Conservation (phyloP, 1,140 invertebrate species). For the Idris sp. region DNA sequence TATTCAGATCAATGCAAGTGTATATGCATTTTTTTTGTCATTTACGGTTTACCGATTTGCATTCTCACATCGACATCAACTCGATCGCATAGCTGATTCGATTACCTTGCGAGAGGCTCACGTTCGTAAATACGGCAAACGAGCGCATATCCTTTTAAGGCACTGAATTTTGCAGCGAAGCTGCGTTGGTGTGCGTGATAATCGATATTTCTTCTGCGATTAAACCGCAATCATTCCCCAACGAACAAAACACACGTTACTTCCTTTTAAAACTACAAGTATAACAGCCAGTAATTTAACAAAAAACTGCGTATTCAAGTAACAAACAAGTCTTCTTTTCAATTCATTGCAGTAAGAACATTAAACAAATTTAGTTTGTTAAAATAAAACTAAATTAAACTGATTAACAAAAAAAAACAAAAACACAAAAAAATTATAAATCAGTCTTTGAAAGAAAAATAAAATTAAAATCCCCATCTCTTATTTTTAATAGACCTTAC, state of each 20-base stretch:
- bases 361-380: too few species aligned
- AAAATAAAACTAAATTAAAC: too few species aligned
- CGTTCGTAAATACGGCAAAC: constrained; percentile 55
- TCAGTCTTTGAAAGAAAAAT: neutral
- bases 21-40: constrained; percentile 8
- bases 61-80: constrained; percentile 22
- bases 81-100: constrained; percentile 55
- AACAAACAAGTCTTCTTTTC: neutral
- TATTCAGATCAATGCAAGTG: neutral
- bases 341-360: constrained; percentile 1
- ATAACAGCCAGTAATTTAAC: constrained; percentile 12
- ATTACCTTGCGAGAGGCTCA: constrained; percentile 47
- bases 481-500: too few species aligned
- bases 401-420: too few species aligned
- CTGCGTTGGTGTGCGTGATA: constrained; percentile 51
- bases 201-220: constrained; percentile 62
- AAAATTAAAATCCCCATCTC: too few species aligned
- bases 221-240: constrained; percentile 35
- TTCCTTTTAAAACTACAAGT: constrained; percentile 12
- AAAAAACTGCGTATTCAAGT: neutral
- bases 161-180: constrained; percentile 46
- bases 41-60: constrained; percentile 25
- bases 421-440: too few species aligned
- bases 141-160: constrained; percentile 59
- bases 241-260: constrained; percentile 29